A percentile compares a stretch with the other conserved stretches of the same genome.
Conservation (phyloP, 2,113 vertebrate genomes). For the Gobius niger region DNA sequence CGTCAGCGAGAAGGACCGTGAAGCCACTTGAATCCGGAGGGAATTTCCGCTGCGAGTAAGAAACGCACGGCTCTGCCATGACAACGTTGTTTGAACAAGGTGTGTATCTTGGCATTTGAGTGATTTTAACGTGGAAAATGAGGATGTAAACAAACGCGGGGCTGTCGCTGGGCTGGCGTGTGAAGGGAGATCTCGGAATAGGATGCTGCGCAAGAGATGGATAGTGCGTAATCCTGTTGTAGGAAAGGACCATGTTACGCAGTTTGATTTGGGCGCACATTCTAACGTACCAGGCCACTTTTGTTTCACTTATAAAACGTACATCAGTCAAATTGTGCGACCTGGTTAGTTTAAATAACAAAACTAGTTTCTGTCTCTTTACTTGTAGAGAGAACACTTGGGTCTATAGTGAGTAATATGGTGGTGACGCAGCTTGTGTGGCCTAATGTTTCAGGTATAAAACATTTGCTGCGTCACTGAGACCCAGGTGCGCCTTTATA, state of each 20-base stretch:
- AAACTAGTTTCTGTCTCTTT: not conserved
- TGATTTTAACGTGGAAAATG: conserved; percentile 21
- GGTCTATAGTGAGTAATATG: conserved; percentile 13
- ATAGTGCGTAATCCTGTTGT: conserved; percentile 71
- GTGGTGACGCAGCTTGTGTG: conserved; percentile 52
- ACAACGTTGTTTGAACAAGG: conserved; percentile 7
- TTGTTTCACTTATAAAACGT: not conserved
- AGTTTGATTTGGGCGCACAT: conserved; percentile 57
- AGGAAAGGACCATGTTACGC: conserved; percentile 69
- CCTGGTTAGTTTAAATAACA: conserved; percentile 16
- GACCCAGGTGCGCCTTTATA: conserved; percentile 42
- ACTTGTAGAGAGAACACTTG: conserved; percentile 17
- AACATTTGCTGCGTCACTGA: conserved; percentile 64
- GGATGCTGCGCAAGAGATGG: conserved; percentile 78
- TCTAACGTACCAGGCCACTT: conserved; percentile 8
- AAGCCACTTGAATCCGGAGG: conserved; percentile 53
- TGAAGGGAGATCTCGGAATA: conserved; percentile 63
- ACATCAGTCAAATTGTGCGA: not conserved
- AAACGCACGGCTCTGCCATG: conserved; percentile 13
- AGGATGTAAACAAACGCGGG: conserved; percentile 62
- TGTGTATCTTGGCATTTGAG: conserved; percentile 19
- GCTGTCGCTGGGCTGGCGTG: conserved; percentile 57
- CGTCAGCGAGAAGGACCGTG: conserved; percentile 73
- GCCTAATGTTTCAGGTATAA: conserved; percentile 25
- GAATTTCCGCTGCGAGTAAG: conserved; percentile 64